Base-by-base conservation (phyloP, 2,113 vertebrate species). In the Forbesichthys papilliferus region DNA sequence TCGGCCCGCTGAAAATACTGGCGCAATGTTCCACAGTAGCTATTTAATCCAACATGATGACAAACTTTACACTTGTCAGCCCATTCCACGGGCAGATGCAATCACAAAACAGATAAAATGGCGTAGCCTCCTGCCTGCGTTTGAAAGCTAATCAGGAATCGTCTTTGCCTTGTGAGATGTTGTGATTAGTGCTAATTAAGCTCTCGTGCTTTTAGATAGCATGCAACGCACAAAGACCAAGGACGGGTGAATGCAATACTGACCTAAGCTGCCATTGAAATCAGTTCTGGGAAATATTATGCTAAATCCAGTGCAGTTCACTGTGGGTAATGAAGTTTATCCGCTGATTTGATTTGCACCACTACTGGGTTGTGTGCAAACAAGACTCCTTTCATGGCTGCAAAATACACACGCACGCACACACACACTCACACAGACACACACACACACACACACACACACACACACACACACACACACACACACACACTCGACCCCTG, bases 91-190 rank as follows among this genome's bases (percentile, higher is more conserved):
- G 27, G 27, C 27, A 27, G 27, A 27, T 27, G 27, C 27, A 27
- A 27, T 27, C 27, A 27, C 27, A 27, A 27, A 27, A 27, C 27
- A 27, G 27, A 27, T 27, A 27, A 27, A 27, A 27, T 27, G 27
- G 7, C 5, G 7, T 54, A n/a, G 13, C n/a, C 6, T 54, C 52
- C 13, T 5, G 13, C 52, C n/a, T n/a, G 11, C 6, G 3, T 54
- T 3, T 54, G n/a, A 54, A 64, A 74, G 63, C 47, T 76, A 64
- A 80, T 81, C 66, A 53, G 70, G 56, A 72, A 56, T 58, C 51
- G 58, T 13, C 60, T 55, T 69, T 61, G 66, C 7, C 36, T 42
- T 52, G 1, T 60, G 11, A 34, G 16, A 65, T 27, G 27, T 27
- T 27, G 27, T 27, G 27, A 27, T 71, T 18, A 27, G 18, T 59